A percentile compares a stretch with the other conserved stretches of the same genome.
phyloP scores from a whole-genome alignment of 2,113 vertebrate genomes.

The Epinephelus moara region DNA sequence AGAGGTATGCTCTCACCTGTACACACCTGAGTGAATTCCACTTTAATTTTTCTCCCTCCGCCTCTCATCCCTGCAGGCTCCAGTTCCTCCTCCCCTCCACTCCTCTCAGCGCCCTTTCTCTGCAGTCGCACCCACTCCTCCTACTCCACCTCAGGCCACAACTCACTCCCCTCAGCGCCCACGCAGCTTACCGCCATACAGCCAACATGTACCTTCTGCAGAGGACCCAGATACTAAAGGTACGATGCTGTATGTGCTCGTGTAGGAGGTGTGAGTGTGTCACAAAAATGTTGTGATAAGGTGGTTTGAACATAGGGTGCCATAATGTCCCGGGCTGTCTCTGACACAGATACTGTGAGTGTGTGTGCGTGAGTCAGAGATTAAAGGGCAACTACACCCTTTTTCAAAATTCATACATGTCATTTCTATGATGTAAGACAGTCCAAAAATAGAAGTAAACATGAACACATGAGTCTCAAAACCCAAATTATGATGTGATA shows the following conservation, averaged over 20 bases:
- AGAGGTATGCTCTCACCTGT: slow-evolving; percentile 12
- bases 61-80: slow-evolving; percentile 63
- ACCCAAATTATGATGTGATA: no score
- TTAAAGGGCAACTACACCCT: no score
- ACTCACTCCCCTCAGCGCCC: slow-evolving; percentile 57
- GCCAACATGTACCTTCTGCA: slow-evolving; percentile 49
- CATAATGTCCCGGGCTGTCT: background rate
- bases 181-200: slow-evolving; percentile 62
- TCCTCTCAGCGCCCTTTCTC: slow-evolving; percentile 8
- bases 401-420: no score
- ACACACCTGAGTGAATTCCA: slow-evolving; percentile 17
- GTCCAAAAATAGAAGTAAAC: no score
- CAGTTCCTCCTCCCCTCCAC: slow-evolving; percentile 48
- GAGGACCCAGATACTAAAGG: slow-evolving; percentile 84
- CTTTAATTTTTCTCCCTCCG: background rate
- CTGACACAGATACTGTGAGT: background rate
- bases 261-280: background rate
- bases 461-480: no score
- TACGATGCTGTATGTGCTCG: slow-evolving; percentile 23
- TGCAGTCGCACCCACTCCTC: slow-evolving; percentile 44
- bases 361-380: no score
- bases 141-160: slow-evolving; percentile 21
- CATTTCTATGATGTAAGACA: no score
- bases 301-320: background rate
- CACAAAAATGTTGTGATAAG: background rate